phyloP scores from a whole-genome alignment of 2,113 vertebrate species.

The Zosterops pallidus region DNA sequence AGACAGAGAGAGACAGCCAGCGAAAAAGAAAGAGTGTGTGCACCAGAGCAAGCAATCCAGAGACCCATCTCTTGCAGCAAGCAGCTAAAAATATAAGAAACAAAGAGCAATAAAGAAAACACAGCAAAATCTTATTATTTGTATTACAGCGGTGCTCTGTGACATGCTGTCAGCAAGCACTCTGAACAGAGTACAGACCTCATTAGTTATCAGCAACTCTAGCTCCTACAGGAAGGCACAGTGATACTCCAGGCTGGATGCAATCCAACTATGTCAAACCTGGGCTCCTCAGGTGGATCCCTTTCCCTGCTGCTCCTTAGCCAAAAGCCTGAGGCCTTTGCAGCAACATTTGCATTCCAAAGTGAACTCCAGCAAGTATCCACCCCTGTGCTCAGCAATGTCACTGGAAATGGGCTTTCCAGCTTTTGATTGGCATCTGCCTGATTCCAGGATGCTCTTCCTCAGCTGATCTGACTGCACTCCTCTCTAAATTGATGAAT shows the following conservation, averaged over 20 bases:
- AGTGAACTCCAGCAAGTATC: not conserved
- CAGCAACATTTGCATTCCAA: not conserved
- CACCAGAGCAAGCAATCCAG: conserved; percentile 50
- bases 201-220: conserved; percentile 26
- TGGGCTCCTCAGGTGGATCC: conserved; percentile 37
- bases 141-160: conserved; percentile 43
- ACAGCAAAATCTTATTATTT: conserved; percentile 67
- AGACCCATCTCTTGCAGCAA: conserved; percentile 12
- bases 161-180: conserved; percentile 23
- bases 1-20: conserved; percentile 40
- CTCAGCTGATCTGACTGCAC: not conserved
- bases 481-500: not conserved
- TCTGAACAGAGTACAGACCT: not conserved
- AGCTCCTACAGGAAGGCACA: not conserved
- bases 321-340: not conserved
- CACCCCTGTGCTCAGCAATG: not conserved
- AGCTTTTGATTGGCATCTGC: not conserved
- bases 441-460: not conserved
- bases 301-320: not conserved
- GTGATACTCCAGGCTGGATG: not conserved
- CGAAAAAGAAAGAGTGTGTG: not conserved
- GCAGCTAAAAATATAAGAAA: conserved; percentile 72
- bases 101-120: conserved; percentile 56
- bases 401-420: not conserved
- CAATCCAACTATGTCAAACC: conserved; percentile 53